Evolutionary conservation across 2,797 vertebrate genomes (phyloP).

Genomic region (Parauchenoglanis ngamensis): DNA sequence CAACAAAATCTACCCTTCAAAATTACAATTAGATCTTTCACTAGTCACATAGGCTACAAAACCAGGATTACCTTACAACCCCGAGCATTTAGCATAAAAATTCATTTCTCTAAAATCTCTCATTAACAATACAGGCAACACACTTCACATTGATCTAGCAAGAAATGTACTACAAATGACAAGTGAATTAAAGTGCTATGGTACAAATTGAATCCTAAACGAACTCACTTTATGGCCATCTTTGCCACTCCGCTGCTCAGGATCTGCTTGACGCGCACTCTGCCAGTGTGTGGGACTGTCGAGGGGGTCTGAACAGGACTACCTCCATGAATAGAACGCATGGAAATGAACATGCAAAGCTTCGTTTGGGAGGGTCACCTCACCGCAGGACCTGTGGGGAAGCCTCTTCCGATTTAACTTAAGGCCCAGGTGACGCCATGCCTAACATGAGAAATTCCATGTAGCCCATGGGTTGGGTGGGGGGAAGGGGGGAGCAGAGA

Average conservation of each 20-base stretch:
- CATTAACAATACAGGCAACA: not conserved
- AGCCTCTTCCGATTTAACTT: slow-evolving; percentile 38
- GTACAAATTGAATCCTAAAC: slow-evolving; percentile 38
- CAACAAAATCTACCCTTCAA: slow-evolving; percentile 94
- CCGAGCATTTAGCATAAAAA: not conserved
- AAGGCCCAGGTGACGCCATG: slow-evolving; percentile 32
- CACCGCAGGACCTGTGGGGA: slow-evolving; percentile 57
- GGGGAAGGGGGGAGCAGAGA: not conserved
- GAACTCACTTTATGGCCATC: slow-evolving; percentile 84
- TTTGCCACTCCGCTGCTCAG: slow-evolving; percentile 62
- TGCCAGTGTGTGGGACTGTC: slow-evolving; percentile 70
- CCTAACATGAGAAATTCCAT: not conserved
- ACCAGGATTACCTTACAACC: slow-evolving; percentile 16
- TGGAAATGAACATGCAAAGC: slow-evolving; percentile 81
- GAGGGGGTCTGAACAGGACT: slow-evolving; percentile 74
- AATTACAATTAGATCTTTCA: slow-evolving; percentile 84
- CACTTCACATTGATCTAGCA: not conserved
- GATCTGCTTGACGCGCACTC: slow-evolving; percentile 65
- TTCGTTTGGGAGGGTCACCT: slow-evolving; percentile 63
- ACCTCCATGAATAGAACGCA: slow-evolving; percentile 77
- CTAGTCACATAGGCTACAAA: slow-evolving; percentile 45
- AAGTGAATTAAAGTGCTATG: not conserved
- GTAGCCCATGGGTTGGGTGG: not conserved
- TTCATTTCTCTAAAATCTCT: not conserved
- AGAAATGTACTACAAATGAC: not conserved